Evolutionary conservation across 1,140 invertebrate species (phyloP).

Genomic region (Penaeus japonicus): DNA sequence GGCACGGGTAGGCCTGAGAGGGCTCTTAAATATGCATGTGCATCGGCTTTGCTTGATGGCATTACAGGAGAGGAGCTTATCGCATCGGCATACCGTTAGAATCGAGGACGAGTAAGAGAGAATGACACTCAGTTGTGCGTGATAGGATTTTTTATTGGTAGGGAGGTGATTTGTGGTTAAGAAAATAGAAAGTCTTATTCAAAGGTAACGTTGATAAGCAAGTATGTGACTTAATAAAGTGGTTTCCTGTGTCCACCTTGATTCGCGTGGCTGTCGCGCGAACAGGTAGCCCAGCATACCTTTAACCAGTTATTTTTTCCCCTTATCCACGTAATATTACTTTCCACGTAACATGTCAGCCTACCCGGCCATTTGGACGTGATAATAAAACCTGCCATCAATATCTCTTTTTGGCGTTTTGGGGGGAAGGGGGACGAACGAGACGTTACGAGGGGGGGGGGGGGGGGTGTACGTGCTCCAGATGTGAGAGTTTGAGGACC

Average conservation of each 20-base stretch:
- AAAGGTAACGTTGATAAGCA: too few species aligned
- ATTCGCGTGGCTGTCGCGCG: constrained; percentile 45
- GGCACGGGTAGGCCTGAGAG: too few species aligned
- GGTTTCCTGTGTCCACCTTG: background rate
- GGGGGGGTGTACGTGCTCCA: background rate
- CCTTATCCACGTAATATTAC: background rate
- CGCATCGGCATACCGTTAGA: too few species aligned
- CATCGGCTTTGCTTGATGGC: too few species aligned
- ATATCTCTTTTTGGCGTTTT: constrained; percentile 1
- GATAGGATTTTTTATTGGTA: too few species aligned
- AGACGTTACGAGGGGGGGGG: background rate
- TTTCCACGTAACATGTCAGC: background rate
- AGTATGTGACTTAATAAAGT: background rate
- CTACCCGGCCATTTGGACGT: background rate
- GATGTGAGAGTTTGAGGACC: background rate
- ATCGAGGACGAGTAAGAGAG: too few species aligned
- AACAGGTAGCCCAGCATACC: constrained; percentile 25
- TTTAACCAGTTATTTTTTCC: background rate
- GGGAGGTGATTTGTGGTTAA: too few species aligned
- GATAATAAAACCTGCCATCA: constrained; percentile 36
- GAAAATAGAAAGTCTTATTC: too few species aligned
- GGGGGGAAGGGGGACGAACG: background rate
- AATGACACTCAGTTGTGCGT: too few species aligned
- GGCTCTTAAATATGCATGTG: too few species aligned
- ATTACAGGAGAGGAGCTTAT: too few species aligned